These are phyloP conservation scores for Noctua pronuba DNA, from an alignment of 2,888 invertebrate genomes.

Conservation along the genomic window DNA sequence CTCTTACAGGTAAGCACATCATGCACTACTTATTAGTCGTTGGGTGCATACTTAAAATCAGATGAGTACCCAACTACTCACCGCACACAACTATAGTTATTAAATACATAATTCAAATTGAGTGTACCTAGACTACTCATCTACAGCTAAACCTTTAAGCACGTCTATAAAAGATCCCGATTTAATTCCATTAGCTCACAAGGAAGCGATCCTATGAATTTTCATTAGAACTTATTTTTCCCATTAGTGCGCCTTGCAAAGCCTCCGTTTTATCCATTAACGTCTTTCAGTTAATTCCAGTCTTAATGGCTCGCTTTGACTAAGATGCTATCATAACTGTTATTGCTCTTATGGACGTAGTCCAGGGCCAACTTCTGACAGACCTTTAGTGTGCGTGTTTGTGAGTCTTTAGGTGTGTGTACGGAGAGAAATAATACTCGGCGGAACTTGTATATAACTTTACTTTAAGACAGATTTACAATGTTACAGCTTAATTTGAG, in stretches of 20 bases:
- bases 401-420: too few relatives aligned
- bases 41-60: too few relatives aligned
- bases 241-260: conserved; percentile 57
- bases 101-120: too few relatives aligned
- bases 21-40: too few relatives aligned
- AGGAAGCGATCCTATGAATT: conserved; percentile 60
- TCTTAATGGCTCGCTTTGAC: conserved; percentile 49
- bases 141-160: conserved; percentile 25
- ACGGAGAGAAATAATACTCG: too few relatives aligned
- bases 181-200: conserved; percentile 53
- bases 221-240: conserved; percentile 65
- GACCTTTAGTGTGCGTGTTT: too few relatives aligned
- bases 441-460: too few relatives aligned
- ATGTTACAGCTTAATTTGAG: too few relatives aligned
- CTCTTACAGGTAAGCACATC: too few relatives aligned
- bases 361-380: background rate
- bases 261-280: conserved; percentile 55
- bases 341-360: conserved; percentile 24
- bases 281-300: conserved; percentile 57
- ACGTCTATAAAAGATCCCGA: conserved; percentile 31
- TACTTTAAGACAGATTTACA: too few relatives aligned
- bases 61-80: too few relatives aligned
- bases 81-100: too few relatives aligned
- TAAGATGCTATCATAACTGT: conserved; percentile 43
- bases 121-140: background rate